Conservation (phyloP, 2,888 invertebrate species). For the Melieria crassipennis region DNA sequence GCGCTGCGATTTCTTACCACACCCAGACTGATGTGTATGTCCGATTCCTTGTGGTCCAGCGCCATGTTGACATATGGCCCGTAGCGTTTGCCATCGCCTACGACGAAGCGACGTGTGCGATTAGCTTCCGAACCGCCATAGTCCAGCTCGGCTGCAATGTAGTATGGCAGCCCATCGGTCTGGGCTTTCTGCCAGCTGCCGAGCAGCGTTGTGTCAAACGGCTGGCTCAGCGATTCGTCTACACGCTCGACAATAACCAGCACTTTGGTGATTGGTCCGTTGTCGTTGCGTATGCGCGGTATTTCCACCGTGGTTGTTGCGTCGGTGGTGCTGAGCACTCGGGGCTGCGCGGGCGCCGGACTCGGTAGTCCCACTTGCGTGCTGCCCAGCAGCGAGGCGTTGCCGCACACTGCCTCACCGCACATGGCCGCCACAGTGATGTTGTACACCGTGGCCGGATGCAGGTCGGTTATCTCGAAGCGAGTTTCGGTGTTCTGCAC, state of each 20-base stretch:
- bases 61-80: conserved; percentile 83
- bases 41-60: conserved; percentile 69
- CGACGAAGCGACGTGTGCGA: conserved; percentile 74
- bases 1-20: conserved; percentile 70
- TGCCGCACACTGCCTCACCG: conserved; percentile 70
- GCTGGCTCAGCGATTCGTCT: conserved; percentile 73
- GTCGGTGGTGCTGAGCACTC: conserved; percentile 71
- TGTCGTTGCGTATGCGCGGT: conserved; percentile 75
- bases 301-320: conserved; percentile 75
- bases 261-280: conserved; percentile 82
- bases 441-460: conserved; percentile 81
- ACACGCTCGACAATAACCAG: conserved; percentile 76
- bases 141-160: conserved; percentile 83
- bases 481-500: conserved; percentile 71
- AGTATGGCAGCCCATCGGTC: conserved; percentile 78
- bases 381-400: conserved; percentile 70
- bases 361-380: conserved; percentile 78
- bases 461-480: conserved; percentile 72
- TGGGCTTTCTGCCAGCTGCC: conserved; percentile 75
- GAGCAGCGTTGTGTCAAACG: conserved; percentile 71
- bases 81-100: conserved; percentile 80
- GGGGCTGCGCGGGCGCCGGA: conserved; percentile 77
- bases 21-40: conserved; percentile 77
- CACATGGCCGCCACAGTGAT: conserved; percentile 77
- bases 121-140: conserved; percentile 68